Evolutionary conservation across 2,113 vertebrate species (phyloP).

Genomic region (Solenodon paradoxus): DNA sequence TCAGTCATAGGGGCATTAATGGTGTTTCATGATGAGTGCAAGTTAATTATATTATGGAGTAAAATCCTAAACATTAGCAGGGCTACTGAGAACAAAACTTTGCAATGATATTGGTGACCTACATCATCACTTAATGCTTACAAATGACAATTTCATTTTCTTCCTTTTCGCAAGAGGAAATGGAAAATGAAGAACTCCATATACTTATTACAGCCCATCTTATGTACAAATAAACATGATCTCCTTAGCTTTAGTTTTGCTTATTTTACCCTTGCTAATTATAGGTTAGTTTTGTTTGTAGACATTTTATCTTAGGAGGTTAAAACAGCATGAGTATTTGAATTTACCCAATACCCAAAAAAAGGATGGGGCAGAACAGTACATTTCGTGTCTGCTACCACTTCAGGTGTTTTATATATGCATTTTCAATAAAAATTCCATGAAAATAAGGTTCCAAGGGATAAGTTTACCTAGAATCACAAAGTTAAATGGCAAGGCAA

Average conservation of each 20-base stretch:
- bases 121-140: neutral
- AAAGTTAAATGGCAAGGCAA: constrained; percentile 57
- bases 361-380: neutral
- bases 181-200: neutral
- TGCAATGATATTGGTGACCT: neutral
- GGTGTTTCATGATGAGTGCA: neutral
- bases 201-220: neutral
- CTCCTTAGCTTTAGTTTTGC: neutral
- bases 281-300: neutral
- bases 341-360: neutral
- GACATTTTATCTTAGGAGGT: neutral
- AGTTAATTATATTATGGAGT: neutral
- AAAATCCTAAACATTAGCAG: constrained; percentile 3
- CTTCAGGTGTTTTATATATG: neutral
- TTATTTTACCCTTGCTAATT: constrained; percentile 27
- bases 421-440: constrained; percentile 64
- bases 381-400: neutral
- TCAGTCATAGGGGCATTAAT: neutral
- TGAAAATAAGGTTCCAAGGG: constrained; percentile 64
- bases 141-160: constrained; percentile 3
- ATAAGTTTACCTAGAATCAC: constrained; percentile 41
- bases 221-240: neutral
- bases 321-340: neutral
- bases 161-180: neutral
- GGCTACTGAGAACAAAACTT: neutral